phyloP scores from a whole-genome alignment of 35 echinoderm and acorn worm genomes.

The Apostichopus californicus region DNA sequence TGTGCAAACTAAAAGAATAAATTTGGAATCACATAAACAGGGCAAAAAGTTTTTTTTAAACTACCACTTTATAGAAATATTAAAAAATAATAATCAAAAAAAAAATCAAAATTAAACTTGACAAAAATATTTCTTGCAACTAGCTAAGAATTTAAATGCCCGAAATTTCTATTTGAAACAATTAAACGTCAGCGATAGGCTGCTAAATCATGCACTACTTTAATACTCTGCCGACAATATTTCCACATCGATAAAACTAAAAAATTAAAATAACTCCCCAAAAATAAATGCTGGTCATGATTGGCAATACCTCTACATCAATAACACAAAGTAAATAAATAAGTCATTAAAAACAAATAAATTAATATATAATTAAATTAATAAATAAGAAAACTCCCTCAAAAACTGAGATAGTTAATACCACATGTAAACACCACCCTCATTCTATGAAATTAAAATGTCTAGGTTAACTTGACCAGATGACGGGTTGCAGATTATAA shows the following conservation, averaged over 20 bases:
- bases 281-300: too few relatives aligned
- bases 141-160: too few relatives aligned
- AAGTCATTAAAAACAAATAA: neutral
- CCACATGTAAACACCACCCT: neutral
- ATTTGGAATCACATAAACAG: too few relatives aligned
- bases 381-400: neutral
- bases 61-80: too few relatives aligned
- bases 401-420: neutral
- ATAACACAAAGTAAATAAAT: neutral
- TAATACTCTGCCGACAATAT: neutral
- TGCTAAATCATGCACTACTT: neutral
- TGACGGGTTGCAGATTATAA: neutral
- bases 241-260: neutral
- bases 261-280: neutral
- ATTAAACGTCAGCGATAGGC: too few relatives aligned
- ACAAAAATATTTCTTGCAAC: too few relatives aligned
- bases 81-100: too few relatives aligned
- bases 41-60: too few relatives aligned
- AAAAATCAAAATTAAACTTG: too few relatives aligned
- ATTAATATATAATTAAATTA: neutral
- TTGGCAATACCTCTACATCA: too few relatives aligned
- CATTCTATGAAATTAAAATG: neutral
- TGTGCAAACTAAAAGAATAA: too few relatives aligned
- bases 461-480: neutral
- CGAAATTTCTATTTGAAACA: too few relatives aligned